phyloP scores from a whole-genome alignment of 2,888 invertebrate genomes.

The Creontiades dilutus region DNA sequence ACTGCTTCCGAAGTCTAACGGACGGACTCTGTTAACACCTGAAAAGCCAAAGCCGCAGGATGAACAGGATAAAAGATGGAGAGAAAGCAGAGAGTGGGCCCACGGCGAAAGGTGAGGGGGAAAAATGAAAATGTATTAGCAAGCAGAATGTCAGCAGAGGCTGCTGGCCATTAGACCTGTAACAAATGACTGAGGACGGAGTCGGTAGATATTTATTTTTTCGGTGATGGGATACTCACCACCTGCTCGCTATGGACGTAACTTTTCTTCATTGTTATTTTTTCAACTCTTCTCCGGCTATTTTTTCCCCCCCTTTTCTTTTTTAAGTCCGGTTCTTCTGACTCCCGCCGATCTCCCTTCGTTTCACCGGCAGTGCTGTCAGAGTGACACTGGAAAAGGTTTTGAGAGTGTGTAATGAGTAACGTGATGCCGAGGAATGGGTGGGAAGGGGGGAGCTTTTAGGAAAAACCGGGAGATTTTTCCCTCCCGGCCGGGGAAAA shows the following conservation, averaged over 20 bases:
- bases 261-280: constrained; percentile 29
- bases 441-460: background rate
- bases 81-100: constrained; percentile 4
- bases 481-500: background rate
- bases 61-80: background rate
- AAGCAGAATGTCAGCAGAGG: constrained; percentile 32
- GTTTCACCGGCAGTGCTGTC: background rate
- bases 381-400: background rate
- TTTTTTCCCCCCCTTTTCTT: background rate
- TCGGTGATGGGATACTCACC: constrained; percentile 39
- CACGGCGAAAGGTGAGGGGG: background rate
- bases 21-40: background rate
- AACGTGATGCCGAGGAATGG: background rate
- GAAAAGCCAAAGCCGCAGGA: background rate
- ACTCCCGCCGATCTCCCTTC: background rate
- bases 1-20: too few species aligned
- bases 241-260: constrained; percentile 27
- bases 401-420: constrained; percentile 16
- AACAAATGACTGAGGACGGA: constrained; percentile 36
- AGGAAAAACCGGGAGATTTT: constrained; percentile 35
- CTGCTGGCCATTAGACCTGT: constrained; percentile 14
- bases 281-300: background rate
- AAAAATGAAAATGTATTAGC: constrained; percentile 42
- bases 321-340: background rate
- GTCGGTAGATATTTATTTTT: constrained; percentile 32